Evolutionary conservation across 2,888 invertebrate species (phyloP), one percentile per base, ranked within the genome.

Genomic region (Pegoplata infirma): DNA sequence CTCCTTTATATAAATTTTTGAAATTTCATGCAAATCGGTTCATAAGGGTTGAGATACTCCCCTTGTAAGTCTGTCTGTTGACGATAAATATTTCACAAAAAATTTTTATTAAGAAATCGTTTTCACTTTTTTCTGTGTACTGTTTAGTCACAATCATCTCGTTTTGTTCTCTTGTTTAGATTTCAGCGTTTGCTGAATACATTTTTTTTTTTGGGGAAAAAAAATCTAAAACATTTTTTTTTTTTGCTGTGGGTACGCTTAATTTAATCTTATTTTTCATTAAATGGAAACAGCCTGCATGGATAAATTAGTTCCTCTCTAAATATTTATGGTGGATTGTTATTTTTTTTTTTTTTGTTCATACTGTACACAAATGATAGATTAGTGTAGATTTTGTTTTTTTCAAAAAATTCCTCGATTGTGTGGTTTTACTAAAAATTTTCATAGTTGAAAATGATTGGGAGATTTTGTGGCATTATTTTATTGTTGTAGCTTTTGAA

Each of bases 231-330:
- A 16, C 59, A 16, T 17, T 56, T 66, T 61, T 16, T 19, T 49
- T 56, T 44, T 49, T 56, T 67, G n/a, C n/a, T n/a, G 61, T 47
- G 71, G 49, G 47, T 55, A 55, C 40, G 69, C 66, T 71, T 67
- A 79, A 75, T 79, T 75, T 79, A 75, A 79, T 79, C 74, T 28
- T 66, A 56, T 74, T 59, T 79, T 71, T 79, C 75, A 79, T 79
- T 75, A 71, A 63, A 71, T 75, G 40, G 66, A 75, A 75, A 63
- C 79, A 79, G 69, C 49, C 66, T 61, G 66, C n/a, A 47, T 49
- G 28, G 14, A 67, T 56, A 79, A 79, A 78, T 78, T 66, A 66
- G 66, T 74, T 78, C 23, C 3, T 32, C 14, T 40, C 23, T 49
- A 75, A 61, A 69, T 58, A 67, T 19, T 53, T 23, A 59, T 46